These are phyloP conservation scores for Myzus persicae DNA, from an alignment of 1,140 invertebrate genomes.

Conservation along the genomic window DNA sequence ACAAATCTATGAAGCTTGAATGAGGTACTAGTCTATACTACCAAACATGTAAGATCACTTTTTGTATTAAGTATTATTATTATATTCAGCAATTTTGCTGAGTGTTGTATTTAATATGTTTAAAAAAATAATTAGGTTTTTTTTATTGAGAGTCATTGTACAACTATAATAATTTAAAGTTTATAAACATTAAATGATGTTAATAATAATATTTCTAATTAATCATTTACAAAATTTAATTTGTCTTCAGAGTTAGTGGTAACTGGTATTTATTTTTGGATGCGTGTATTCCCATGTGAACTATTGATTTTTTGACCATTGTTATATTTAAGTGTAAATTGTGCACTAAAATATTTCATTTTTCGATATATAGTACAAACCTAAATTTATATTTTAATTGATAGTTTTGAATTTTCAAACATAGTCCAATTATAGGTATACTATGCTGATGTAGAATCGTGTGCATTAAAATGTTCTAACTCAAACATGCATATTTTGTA, in stretches of 20 bases:
- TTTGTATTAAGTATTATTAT: background rate
- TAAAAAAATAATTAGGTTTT: too few species aligned
- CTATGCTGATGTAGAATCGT: fast-evolving
- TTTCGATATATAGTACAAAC: background rate
- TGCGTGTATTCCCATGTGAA: too few species aligned
- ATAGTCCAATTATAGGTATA: background rate
- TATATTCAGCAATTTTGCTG: background rate
- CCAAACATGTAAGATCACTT: background rate
- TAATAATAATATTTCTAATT: background rate
- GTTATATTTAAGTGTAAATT: background rate
- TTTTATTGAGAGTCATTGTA: background rate
- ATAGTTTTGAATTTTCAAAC: background rate
- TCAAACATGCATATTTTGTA: background rate
- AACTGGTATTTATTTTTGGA: background rate
- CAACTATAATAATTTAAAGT: too few species aligned
- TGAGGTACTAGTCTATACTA: background rate
- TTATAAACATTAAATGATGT: background rate
- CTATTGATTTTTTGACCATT: background rate
- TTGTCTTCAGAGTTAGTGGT: background rate
- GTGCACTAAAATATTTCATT: background rate
- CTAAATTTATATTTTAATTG: background rate
- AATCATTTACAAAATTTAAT: background rate
- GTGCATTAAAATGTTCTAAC: background rate
- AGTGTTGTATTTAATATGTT: background rate
- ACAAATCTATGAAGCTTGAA: background rate